Base-by-base conservation (phyloP, 2,113 vertebrate species). In the Cyprinus carpio region DNA sequence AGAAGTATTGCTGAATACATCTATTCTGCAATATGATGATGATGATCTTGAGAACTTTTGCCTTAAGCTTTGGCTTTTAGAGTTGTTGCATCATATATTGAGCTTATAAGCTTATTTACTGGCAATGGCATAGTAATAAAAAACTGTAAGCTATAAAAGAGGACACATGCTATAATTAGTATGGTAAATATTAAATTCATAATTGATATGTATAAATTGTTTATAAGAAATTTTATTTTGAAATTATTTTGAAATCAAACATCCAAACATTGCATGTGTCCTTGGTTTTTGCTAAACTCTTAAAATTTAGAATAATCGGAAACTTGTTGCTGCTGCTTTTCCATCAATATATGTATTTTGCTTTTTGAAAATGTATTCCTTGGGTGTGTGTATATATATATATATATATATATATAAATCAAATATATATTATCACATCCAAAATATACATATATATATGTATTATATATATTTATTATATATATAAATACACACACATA, bases 91-190 rank as follows among this genome's bases (percentile, higher is more conserved):
- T 40, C 31, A 23, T 69, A 69, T n/a, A 20, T 49, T 29, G n/a
- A 46, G 56, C 56, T 43, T 46, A 25, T 43, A 62, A 7, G 80
- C 49, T 82, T 71, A 71, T 43, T 78, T 60, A 62, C 46, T 81
- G 79, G 79, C 76, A 81, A 80, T 79, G 16, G 65, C 67, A 79
- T 64, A 75, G 60, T 31, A 67, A 49, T 15, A 75, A 75, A 84
- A 76, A 64, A 10, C 31, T 72, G 83, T 87, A 67, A 85, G 75
- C 84, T 72, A 85, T 65, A 62, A 76, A 85, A 65, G 81, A 79
- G 81, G 74, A 49, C 72, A 86, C 74, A 60, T 85, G 58, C 67
- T 54, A 84, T 49, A 23, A 75, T 37, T 71, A 65, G 60, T 64
- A 29, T 15, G 23, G 12, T 83, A 69, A 13, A 40, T 62, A 34